Conservation (phyloP, 2,888 invertebrate species). For the Diaperis boleti region DNA sequence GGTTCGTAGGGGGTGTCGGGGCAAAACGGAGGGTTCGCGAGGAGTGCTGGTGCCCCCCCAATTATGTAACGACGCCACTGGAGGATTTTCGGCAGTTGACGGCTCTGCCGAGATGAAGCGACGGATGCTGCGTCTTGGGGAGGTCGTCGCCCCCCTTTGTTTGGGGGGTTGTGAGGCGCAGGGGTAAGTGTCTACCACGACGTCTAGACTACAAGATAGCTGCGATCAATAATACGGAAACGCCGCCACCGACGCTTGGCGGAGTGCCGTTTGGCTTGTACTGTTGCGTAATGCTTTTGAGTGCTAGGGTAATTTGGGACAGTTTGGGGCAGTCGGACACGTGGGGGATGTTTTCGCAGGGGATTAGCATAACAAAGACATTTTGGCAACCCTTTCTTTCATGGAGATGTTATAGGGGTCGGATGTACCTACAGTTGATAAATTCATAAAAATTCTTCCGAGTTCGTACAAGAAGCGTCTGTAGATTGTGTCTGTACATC, state of each 20-base stretch:
- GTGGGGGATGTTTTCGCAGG: constrained; percentile 18
- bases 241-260: constrained; percentile 31
- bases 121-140: constrained; percentile 10
- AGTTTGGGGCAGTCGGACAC: constrained; percentile 32
- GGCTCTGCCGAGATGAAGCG: constrained; percentile 3
- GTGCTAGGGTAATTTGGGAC: constrained; percentile 29
- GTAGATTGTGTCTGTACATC: too few relatives aligned
- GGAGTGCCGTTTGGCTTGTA: constrained; percentile 12
- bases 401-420: not conserved
- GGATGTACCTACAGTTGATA: too few relatives aligned
- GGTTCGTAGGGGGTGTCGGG: not conserved
- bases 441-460: too few relatives aligned
- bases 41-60: not conserved
- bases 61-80: constrained; percentile 3
- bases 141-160: constrained; percentile 31
- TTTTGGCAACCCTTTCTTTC: constrained; percentile 21
- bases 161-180: constrained; percentile 15
- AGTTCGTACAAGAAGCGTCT: too few relatives aligned
- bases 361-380: constrained; percentile 25
- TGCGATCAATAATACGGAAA: constrained; percentile 41
- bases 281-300: constrained; percentile 23
- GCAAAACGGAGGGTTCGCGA: not conserved
- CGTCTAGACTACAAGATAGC: constrained; percentile 41
- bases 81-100: not conserved
- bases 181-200: constrained; percentile 43